Evolutionary conservation across 1,140 invertebrate genomes (phyloP).

Genomic region (Apolygus lucorum): DNA sequence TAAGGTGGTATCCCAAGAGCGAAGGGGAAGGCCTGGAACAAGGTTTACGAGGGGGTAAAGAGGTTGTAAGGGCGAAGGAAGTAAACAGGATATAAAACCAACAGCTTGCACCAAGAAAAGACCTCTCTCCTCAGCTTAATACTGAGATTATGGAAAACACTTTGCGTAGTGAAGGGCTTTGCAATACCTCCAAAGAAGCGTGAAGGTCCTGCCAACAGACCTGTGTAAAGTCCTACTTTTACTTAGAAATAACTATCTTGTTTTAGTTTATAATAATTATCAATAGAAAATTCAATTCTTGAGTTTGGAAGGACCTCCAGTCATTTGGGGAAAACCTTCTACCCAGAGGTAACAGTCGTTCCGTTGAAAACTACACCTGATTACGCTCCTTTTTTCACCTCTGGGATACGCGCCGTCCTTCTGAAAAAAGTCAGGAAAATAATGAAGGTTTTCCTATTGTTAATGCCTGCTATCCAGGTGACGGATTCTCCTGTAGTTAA

Average conservation of each 20-base stretch:
- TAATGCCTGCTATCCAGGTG: not conserved
- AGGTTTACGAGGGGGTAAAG: slow-evolving; percentile 14
- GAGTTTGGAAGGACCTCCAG: too few species aligned
- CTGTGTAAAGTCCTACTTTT: too few species aligned
- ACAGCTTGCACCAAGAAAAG: slow-evolving; percentile 3
- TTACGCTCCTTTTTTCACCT: not conserved
- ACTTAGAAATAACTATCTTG: too few species aligned
- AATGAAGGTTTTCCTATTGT: not conserved
- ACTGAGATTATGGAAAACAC: slow-evolving; percentile 13
- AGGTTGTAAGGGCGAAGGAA: slow-evolving; percentile 9
- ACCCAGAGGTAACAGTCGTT: not conserved
- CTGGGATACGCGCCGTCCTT: not conserved
- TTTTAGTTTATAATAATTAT: too few species aligned
- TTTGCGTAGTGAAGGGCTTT: too few species aligned
- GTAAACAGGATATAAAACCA: slow-evolving; percentile 16
- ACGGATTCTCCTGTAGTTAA: not conserved
- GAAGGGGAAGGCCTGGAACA: not conserved
- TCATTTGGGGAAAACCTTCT: too few species aligned
- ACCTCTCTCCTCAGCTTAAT: not conserved
- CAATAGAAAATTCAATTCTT: too few species aligned
- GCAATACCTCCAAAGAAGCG: too few species aligned
- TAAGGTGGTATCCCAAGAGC: too few species aligned
- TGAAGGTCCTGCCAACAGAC: too few species aligned
- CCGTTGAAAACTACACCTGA: not conserved
- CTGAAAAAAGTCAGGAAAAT: not conserved